Percentiles rank a stretch among this genome's conserved stretches.
phyloP scores from a whole-genome alignment of 2,797 vertebrate genomes.

The Diglossa cyanea region DNA sequence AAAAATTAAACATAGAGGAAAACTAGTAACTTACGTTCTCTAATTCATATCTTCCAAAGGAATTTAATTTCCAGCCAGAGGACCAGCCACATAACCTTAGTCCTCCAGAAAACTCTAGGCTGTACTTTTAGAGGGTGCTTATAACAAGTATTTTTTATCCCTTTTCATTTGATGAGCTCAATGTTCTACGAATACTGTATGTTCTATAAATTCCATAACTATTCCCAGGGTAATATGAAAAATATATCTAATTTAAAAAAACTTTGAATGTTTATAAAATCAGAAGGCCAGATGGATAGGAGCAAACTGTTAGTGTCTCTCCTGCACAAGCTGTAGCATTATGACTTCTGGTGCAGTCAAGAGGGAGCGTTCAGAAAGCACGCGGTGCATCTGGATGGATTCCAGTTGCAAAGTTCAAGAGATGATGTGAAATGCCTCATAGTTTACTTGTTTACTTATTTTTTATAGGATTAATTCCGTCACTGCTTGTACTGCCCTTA shows the following conservation, averaged over 20 bases:
- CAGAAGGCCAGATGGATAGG: not conserved
- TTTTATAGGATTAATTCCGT: not conserved
- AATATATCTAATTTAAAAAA: not conserved
- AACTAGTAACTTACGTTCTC: not conserved
- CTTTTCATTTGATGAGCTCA: not conserved
- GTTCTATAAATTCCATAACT: not conserved
- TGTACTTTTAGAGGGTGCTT: not conserved
- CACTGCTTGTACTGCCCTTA: not conserved
- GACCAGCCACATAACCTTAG: not conserved
- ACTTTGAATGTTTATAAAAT: not conserved
- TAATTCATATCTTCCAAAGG: not conserved
- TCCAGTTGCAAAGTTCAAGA: constrained; percentile 61
- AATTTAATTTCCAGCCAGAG: not conserved
- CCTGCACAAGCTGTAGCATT: not conserved
- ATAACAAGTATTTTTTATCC: not conserved
- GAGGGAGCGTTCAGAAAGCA: constrained; percentile 6
- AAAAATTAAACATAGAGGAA: not conserved
- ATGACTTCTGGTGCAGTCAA: constrained; percentile 47
- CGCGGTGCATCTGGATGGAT: constrained; percentile 51
- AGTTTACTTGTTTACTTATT: constrained; percentile 35
- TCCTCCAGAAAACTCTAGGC: not conserved
- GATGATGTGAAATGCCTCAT: constrained; percentile 2
- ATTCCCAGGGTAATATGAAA: not conserved
- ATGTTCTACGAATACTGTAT: not conserved
- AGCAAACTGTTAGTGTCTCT: not conserved